phyloP scores from a whole-genome alignment of 37 sponge, comb jelly and placozoan species.

The Chondrosia reniformis region DNA sequence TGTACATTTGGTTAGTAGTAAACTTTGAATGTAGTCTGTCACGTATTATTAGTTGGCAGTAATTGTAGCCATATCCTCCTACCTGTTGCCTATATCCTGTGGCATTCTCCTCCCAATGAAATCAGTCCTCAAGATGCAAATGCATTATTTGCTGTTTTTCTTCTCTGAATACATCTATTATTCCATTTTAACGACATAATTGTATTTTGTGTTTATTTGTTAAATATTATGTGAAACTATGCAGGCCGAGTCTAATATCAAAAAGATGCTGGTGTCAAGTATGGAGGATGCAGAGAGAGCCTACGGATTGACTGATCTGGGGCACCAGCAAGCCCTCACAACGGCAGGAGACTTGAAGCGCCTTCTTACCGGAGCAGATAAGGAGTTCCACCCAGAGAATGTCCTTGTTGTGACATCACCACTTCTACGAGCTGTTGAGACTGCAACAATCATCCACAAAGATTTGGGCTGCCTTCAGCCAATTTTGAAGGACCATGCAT shows the following conservation, averaged over 20 bases:
- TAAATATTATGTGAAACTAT: background rate
- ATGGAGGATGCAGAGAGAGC: conserved; percentile 18
- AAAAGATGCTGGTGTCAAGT: conserved; percentile 31
- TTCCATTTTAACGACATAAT: too few relatives aligned
- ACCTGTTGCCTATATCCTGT: too few relatives aligned
- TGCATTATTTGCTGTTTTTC: too few relatives aligned
- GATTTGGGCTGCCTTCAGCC: background rate
- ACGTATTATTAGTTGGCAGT: too few relatives aligned
- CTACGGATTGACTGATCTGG: conserved; percentile 53
- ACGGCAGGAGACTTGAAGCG: background rate
- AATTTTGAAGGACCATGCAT: background rate
- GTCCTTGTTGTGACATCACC: conserved; percentile 13
- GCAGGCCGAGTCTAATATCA: conserved; percentile 34
- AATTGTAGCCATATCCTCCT: too few relatives aligned
- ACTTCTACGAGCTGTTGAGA: conserved; percentile 1
- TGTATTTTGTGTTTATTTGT: too few relatives aligned
- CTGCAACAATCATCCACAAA: conserved; percentile 4
- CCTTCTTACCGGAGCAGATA: background rate
- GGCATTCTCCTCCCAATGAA: too few relatives aligned
- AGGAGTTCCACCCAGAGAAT: background rate
- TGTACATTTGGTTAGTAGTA: too few relatives aligned
- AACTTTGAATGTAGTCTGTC: too few relatives aligned
- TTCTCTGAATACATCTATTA: too few relatives aligned
- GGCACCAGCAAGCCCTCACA: conserved; percentile 37
- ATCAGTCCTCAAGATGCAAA: too few relatives aligned